Percentiles rank a stretch among this genome's conserved stretches.
These are phyloP conservation scores for Stomatorhinus walkeri DNA, from an alignment of 2,797 vertebrate species.

Conservation along the genomic window DNA sequence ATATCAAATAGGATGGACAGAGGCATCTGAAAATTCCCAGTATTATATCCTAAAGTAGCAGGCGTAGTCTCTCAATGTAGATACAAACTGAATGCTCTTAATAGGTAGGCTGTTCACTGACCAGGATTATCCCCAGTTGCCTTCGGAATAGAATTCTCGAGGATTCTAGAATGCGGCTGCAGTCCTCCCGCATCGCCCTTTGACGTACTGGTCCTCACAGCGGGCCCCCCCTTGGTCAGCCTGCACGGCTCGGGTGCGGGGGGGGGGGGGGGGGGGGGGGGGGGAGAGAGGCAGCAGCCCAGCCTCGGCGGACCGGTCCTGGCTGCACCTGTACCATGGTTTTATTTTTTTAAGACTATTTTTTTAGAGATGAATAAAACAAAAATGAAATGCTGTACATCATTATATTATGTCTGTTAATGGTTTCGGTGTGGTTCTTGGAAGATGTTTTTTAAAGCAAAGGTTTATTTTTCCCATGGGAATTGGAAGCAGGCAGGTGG, in stretches of 20 bases:
- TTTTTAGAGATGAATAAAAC: conserved; percentile 49
- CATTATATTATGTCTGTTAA: conserved; percentile 25
- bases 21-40: conserved; percentile 59
- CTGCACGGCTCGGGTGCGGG: conserved; percentile 21
- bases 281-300: conserved; percentile 26
- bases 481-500: conserved; percentile 27
- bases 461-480: conserved; percentile 3
- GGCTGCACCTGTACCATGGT: conserved; percentile 44
- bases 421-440: conserved; percentile 23
- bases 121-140: conserved; percentile 45
- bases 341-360: conserved; percentile 55
- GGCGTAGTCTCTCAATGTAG: conserved; percentile 61
- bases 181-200: conserved; percentile 30
- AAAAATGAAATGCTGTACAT: conserved; percentile 40
- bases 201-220: conserved; percentile 30
- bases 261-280: not conserved
- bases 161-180: conserved; percentile 31
- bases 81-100: conserved; percentile 35
- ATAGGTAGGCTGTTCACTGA: conserved; percentile 30
- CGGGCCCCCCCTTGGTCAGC: conserved; percentile 29
- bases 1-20: conserved; percentile 39
- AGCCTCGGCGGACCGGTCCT: conserved; percentile 34
- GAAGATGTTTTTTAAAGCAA: conserved; percentile 13
- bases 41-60: conserved; percentile 73
- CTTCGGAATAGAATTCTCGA: conserved; percentile 44